Evolutionary conservation across 2,888 invertebrate species (phyloP), one percentile per base, ranked within the genome.

Genomic region (Rhaphigaster nebulosa): DNA sequence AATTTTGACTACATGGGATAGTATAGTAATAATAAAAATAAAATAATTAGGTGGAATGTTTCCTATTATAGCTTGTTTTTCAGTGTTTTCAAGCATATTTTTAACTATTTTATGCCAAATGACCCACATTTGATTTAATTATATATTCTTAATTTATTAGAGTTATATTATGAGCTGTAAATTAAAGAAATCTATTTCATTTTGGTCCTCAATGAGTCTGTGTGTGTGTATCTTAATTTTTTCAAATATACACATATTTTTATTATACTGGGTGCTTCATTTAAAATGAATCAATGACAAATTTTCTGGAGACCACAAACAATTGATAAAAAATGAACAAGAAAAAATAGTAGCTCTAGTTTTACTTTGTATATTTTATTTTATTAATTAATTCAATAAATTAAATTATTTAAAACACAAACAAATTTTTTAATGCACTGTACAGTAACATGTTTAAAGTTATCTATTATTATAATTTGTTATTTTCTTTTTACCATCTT

Each of bases 11-110:
- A 41, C 80, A 41, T 38, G 20, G 26, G 80, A 41, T 41, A 80
- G 23, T 41, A 41, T 41, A 80, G 38, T 80, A 84, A 45, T 12
- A 84, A 45, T 45, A 84, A 84, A 45, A 84, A 45, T 45, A 84
- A 70, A 84, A 84, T 45, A 84, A 84, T 45, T 45, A 45, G 5
- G 26, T 84, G 84, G 84, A 84, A 84, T 84, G 84, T 84, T 84
- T 84, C 45, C 45, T 84, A 45, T n/a, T 45, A 84, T 84, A 45
- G 18, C 20, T 84, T 84, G 26, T 84, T 84, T 41, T 45, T 15
- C 45, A n/a, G 84, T 80, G 12, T 45, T 45, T n/a, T 84, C 45
- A 45, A 45, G 45, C 15, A 84, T 45, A 41, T 80, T 20, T 84
- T 41, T 41, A 12, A 45, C 0, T 45, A 41, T 80, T 80, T 80